These are phyloP conservation scores for Lathamus discolor DNA, from an alignment of 2,113 vertebrate species.

Conservation along the genomic window DNA sequence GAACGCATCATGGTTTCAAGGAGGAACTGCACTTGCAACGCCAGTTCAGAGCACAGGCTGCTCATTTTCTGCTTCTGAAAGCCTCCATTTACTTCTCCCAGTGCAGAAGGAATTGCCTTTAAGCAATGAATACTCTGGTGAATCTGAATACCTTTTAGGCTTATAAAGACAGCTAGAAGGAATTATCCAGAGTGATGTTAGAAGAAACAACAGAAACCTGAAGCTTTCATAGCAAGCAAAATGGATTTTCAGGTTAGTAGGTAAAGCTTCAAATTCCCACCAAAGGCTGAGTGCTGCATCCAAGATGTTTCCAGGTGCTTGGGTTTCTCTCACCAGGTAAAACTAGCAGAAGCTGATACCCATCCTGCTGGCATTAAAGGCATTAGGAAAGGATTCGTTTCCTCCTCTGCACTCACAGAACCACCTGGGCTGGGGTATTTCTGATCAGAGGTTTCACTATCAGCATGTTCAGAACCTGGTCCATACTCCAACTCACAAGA, in stretches of 20 bases:
- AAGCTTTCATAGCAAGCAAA: not conserved
- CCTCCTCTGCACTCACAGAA: not conserved
- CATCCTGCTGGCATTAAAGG: not conserved
- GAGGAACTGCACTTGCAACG: not conserved
- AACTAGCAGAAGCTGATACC: not conserved
- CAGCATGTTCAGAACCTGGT: rapidly evolving
- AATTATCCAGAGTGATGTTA: not conserved
- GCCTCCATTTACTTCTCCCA: not conserved
- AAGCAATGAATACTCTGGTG: not conserved
- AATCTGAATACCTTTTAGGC: not conserved
- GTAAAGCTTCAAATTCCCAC: not conserved
- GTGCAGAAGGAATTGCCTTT: not conserved
- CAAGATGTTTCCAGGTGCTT: not conserved
- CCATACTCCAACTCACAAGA: rapidly evolving
- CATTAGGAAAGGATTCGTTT: not conserved
- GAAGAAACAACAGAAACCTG: not conserved
- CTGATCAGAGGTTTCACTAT: not conserved
- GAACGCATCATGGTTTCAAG: not conserved
- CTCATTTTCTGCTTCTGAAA: not conserved
- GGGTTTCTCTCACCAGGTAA: not conserved
- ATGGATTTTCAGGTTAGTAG: not conserved
- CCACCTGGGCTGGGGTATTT: not conserved
- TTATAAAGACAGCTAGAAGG: not conserved
- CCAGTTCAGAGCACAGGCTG: not conserved
- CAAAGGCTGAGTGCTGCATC: not conserved